Base-by-base conservation (phyloP, 2,797 vertebrate species). In the Pipistrellus pipistrellus region DNA sequence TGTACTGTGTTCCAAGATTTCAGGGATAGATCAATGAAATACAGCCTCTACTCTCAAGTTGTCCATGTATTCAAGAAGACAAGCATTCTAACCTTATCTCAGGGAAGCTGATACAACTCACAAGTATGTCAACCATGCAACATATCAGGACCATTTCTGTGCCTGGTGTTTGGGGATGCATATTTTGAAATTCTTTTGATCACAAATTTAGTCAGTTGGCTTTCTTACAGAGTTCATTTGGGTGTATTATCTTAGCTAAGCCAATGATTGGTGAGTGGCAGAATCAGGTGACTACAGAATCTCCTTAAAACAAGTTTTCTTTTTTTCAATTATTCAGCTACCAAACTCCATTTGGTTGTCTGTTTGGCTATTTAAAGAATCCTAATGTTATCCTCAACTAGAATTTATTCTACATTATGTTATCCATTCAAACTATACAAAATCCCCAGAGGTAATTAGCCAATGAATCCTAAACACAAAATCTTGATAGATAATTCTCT, bases 41-140 rank as follows among this genome's bases (percentile, higher is more conserved):
- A 68, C 15, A 83, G 78, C 15, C 41, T 73, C 73, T 89, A 53
- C 23, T 83, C 38, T 85, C 64, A 51, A 82, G 85, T 87, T 94
- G 68, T 90, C 77, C 1, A 23, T 10, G 66, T 76, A 84, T 73
- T 88, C 77, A 68, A 91, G 87, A 95, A 96, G 93, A 97, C 27
- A 87, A 89, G 80, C 89, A 94, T 96, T 97, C 94, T 97, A 91
- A 71, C 66, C 78, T 97, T 97, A 96, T 96, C 96, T 44, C 15
- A 48, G 85, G 85, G 82, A 96, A 95, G 87, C 92, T 93, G 96
- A 96, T 90, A 95, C 85, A 95, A 90, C 90, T 88, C 68, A 90
- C 30, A 95, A 93, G 35, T 96, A 95, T 95, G 94, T 85, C 53
- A 96, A 90, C 88, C 85, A 96, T 89, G 85, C 90, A 78, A 71